A percentile compares a stretch with the other conserved stretches of the same genome.
Evolutionary conservation across 2,888 invertebrate species (phyloP).

Genomic region (Phytoseiulus persimilis): DNA sequence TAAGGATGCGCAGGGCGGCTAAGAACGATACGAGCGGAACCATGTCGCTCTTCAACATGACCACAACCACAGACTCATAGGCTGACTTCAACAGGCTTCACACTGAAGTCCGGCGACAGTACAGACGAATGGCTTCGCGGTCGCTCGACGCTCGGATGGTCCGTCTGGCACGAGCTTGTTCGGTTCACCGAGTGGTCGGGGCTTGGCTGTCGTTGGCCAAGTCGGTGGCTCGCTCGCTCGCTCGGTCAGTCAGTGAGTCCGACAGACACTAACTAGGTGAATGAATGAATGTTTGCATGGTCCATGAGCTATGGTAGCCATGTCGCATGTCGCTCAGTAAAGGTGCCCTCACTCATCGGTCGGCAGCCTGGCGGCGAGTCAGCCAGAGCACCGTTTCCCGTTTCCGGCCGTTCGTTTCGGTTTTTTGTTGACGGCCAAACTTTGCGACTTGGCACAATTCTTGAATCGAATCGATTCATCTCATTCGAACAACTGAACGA

Average conservation of each 20-base stretch:
- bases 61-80: constrained; percentile 13
- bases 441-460: constrained; percentile 5
- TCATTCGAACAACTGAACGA: background rate
- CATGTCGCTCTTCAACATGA: constrained; percentile 52
- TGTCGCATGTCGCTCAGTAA: constrained; percentile 5
- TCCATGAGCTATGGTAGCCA: background rate
- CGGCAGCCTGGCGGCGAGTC: background rate
- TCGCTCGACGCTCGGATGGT: background rate
- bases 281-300: background rate
- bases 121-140: background rate
- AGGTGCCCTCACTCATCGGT: background rate
- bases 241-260: background rate
- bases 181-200: background rate
- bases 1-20: constrained; percentile 70
- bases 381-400: background rate
- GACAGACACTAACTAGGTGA: constrained; percentile 5
- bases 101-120: constrained; percentile 41
- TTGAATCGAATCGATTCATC: background rate
- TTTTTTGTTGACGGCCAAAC: constrained; percentile 5
- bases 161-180: background rate
- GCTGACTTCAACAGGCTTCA: constrained; percentile 43
- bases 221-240: background rate
- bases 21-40: constrained; percentile 77
- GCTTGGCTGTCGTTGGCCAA: background rate
- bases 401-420: constrained; percentile 5